phyloP scores from a whole-genome alignment of 2,113 vertebrate species.

The Crotophaga sulcirostris region DNA sequence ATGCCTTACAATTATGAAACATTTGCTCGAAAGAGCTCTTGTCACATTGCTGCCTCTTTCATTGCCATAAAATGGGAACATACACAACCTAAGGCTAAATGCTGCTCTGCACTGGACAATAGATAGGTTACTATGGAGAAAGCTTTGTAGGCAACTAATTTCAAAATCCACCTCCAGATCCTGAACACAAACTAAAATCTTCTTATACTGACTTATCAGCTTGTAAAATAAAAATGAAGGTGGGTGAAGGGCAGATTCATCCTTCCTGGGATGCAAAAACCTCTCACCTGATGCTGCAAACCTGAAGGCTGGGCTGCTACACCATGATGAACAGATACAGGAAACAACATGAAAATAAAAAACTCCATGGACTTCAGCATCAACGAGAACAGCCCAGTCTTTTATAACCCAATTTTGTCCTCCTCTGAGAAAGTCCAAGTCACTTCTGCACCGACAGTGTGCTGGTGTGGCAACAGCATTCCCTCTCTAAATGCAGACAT shows the following conservation, averaged over 20 bases:
- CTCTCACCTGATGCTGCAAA: background rate
- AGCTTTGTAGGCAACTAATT: background rate
- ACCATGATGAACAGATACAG: background rate
- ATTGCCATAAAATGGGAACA: conserved; percentile 13
- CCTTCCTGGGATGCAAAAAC: background rate
- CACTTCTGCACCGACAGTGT: background rate
- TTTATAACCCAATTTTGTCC: background rate
- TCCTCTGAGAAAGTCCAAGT: background rate
- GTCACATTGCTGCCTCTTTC: conserved; percentile 3
- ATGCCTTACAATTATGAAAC: conserved; percentile 10
- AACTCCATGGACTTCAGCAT: background rate
- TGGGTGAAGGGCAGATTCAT: background rate
- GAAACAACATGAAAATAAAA: background rate
- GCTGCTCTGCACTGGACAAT: background rate
- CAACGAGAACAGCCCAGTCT: background rate
- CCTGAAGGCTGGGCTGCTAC: background rate
- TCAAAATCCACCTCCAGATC: conserved; percentile 14
- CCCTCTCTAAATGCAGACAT: background rate
- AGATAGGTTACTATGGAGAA: background rate
- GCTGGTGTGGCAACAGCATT: background rate
- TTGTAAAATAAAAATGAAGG: background rate
- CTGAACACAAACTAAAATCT: background rate
- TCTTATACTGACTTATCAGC: background rate
- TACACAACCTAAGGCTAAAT: conserved; percentile 25
- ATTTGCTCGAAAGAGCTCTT: conserved; percentile 13